Evolutionary conservation across 1,140 invertebrate genomes (phyloP).

Genomic region (Nasonia giraulti): DNA sequence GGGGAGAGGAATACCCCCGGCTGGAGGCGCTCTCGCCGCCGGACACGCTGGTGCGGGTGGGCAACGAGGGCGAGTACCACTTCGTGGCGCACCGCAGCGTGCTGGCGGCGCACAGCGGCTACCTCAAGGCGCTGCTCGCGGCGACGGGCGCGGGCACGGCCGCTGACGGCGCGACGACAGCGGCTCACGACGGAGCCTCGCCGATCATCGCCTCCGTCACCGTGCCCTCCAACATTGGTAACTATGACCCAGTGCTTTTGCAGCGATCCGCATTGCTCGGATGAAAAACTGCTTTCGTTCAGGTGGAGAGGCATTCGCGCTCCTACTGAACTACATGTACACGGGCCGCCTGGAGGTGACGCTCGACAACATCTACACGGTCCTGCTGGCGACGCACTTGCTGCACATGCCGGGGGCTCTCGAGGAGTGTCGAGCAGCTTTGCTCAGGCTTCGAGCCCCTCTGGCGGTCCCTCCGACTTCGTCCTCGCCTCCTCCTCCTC

Average conservation of each 20-base stretch:
- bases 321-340: slow-evolving; percentile 85
- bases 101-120: slow-evolving; percentile 83
- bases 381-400: slow-evolving; percentile 83
- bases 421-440: slow-evolving; percentile 78
- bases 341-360: slow-evolving; percentile 83
- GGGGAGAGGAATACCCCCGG: slow-evolving; percentile 64
- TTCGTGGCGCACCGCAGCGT: slow-evolving; percentile 82
- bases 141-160: slow-evolving; percentile 66
- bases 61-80: slow-evolving; percentile 77
- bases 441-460: slow-evolving; percentile 67
- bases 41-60: slow-evolving; percentile 80
- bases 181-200: slow-evolving; percentile 33
- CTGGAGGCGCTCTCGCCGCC: slow-evolving; percentile 73
- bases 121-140: slow-evolving; percentile 69
- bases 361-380: slow-evolving; percentile 83
- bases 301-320: slow-evolving; percentile 81
- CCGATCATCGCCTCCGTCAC: slow-evolving; percentile 65
- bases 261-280: no score
- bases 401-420: slow-evolving; percentile 85
- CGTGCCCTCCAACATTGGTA: slow-evolving; percentile 70
- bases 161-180: slow-evolving; percentile 20
- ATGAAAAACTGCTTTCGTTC: no score
- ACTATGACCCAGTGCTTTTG: slow-evolving; percentile 50
- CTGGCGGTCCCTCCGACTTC: slow-evolving; percentile 66
- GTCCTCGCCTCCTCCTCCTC: slow-evolving; percentile 49